Evolutionary conservation across 2,888 invertebrate species (phyloP).

Genomic region (Drosophila macrospina): DNA sequence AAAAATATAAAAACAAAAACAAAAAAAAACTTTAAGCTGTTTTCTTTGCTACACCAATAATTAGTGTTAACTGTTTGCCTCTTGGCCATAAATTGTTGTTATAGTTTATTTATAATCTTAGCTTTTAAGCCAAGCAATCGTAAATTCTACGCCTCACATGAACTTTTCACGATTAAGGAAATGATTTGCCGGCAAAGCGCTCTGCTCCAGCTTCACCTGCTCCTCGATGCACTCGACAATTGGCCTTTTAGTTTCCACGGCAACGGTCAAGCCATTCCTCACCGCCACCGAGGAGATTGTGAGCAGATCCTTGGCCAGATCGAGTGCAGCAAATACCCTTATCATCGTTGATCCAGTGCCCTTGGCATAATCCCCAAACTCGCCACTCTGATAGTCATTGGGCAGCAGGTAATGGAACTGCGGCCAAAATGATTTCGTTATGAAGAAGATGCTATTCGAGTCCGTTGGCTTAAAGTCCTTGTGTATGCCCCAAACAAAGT

Average conservation of each 20-base stretch:
- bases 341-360: constrained; percentile 90
- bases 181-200: constrained; percentile 86
- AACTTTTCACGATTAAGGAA: constrained; percentile 86
- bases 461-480: constrained; percentile 90
- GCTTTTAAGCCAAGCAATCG: neutral
- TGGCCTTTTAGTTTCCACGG: constrained; percentile 87
- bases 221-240: constrained; percentile 87
- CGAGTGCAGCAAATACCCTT: constrained; percentile 89
- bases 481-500: constrained; percentile 90
- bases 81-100: constrained; percentile 21
- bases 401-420: constrained; percentile 92
- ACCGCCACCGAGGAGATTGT: constrained; percentile 89
- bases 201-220: constrained; percentile 84
- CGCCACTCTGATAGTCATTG: constrained; percentile 93
- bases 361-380: constrained; percentile 90
- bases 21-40: constrained; percentile 27
- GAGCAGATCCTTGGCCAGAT: constrained; percentile 88
- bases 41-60: constrained; percentile 47
- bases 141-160: constrained; percentile 58
- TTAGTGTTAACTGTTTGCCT: constrained; percentile 32
- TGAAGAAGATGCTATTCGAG: constrained; percentile 90
- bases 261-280: constrained; percentile 88
- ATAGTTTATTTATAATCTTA: constrained; percentile 11
- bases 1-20: too few species aligned
- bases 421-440: constrained; percentile 92